A percentile compares a stretch with the other conserved stretches of the same genome.
Evolutionary conservation across 2,888 invertebrate genomes (phyloP).

Genomic region (Pyrrhosoma nymphula): DNA sequence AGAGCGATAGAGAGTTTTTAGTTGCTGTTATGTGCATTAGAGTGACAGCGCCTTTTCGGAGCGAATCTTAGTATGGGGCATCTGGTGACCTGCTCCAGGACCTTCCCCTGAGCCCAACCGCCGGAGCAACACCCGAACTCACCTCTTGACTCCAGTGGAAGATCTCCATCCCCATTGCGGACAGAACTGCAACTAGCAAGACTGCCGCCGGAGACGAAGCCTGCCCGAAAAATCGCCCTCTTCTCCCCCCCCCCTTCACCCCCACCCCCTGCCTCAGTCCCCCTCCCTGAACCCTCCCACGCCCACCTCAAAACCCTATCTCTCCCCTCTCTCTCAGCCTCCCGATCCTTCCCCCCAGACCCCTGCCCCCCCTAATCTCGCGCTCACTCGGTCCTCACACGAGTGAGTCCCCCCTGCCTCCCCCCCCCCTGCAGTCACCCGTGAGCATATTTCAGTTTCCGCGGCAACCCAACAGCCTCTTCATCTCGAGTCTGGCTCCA

Average conservation of each 20-base stretch:
- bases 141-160: constrained; percentile 59
- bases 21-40: constrained; percentile 25
- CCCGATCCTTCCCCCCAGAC: not conserved
- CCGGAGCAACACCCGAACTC: constrained; percentile 10
- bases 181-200: constrained; percentile 65
- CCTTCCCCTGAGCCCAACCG: not conserved
- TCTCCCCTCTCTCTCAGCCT: not conserved
- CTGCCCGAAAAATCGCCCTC: constrained; percentile 53
- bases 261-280: not conserved
- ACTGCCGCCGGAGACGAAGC: constrained; percentile 37
- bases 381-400: not conserved
- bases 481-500: constrained; percentile 52
- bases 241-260: not conserved
- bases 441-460: constrained; percentile 65
- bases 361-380: not conserved
- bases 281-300: not conserved
- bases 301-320: not conserved
- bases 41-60: not conserved
- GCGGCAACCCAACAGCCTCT: constrained; percentile 44
- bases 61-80: not conserved
- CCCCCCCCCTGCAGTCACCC: constrained; percentile 48
- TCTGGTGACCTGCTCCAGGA: not conserved
- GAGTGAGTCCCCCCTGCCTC: not conserved
- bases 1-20: not conserved
- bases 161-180: constrained; percentile 66